Conservation (phyloP, 37 sponge, comb jelly and placozoan genomes). For the Halisarca cf. caerulea region DNA sequence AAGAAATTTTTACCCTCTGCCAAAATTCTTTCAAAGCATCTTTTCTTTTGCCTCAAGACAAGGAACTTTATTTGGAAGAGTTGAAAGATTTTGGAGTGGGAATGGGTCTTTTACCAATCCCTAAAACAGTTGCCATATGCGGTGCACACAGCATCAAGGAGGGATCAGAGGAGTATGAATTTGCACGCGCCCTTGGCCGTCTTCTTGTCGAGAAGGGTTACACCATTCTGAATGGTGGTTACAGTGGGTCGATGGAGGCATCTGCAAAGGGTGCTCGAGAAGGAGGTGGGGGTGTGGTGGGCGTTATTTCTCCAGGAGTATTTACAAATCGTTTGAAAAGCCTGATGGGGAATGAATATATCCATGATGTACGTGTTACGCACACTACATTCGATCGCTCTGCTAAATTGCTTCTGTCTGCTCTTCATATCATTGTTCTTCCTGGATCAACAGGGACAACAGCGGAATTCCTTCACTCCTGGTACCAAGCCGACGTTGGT, state of each 20-base stretch:
- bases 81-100: constrained; percentile 43
- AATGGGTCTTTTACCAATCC: constrained; percentile 27
- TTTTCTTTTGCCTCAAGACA: constrained; percentile 51
- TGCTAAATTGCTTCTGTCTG: constrained; percentile 30
- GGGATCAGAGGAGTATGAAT: constrained; percentile 51
- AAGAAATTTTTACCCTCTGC: constrained; percentile 64
- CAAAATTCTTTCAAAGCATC: constrained; percentile 61
- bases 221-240: constrained; percentile 67
- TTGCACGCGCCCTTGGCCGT: constrained; percentile 35
- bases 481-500: constrained; percentile 40
- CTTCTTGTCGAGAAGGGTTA: constrained; percentile 63
- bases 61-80: constrained; percentile 39
- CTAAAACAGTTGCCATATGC: constrained; percentile 59
- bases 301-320: constrained; percentile 63
- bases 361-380: constrained; percentile 16
- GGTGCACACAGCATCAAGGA: constrained; percentile 52
- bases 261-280: constrained; percentile 52
- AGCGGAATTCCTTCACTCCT: constrained; percentile 56
- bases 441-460: constrained; percentile 76
- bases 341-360: constrained; percentile 48
- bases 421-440: constrained; percentile 52
- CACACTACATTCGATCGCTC: constrained; percentile 40
- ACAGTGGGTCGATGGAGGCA: constrained; percentile 79
- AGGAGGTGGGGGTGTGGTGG: constrained; percentile 28
- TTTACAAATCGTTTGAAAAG: constrained; percentile 20